These are phyloP conservation scores for Buteo buteo DNA, from an alignment of 2,113 vertebrate species.

Conservation along the genomic window DNA sequence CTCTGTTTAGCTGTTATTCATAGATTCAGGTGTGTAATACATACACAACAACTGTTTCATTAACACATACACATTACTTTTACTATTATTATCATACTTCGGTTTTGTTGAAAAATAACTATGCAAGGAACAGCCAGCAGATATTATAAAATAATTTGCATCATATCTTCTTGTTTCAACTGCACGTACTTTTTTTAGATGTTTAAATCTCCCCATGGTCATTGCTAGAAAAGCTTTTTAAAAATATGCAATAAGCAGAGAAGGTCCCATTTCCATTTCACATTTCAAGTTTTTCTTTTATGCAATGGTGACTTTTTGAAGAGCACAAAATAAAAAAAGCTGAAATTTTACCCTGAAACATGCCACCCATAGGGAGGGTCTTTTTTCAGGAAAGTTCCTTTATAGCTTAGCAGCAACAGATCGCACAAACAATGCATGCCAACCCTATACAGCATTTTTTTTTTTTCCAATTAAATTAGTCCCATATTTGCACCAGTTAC, in stretches of 20 bases:
- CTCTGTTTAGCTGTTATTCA: not conserved
- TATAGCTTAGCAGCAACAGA: not conserved
- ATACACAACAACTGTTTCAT: not conserved
- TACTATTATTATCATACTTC: not conserved
- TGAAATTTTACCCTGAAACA: not conserved
- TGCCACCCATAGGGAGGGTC: not conserved
- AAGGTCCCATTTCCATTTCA: accelerated
- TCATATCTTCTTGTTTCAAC: not conserved
- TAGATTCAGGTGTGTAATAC: not conserved
- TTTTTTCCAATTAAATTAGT: not conserved
- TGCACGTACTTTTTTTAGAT: not conserved
- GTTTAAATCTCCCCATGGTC: not conserved
- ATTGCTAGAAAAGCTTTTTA: not conserved
- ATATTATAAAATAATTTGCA: not conserved
- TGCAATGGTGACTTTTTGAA: not conserved
- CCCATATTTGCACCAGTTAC: not conserved
- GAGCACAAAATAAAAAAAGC: not conserved
- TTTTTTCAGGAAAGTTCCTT: not conserved
- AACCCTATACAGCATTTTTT: not conserved
- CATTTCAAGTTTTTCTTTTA: not conserved
- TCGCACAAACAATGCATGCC: not conserved
- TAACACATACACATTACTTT: not conserved
- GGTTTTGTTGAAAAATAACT: not conserved
- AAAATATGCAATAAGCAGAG: not conserved
- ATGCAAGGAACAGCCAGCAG: not conserved